Evolutionary conservation across 1,140 invertebrate species (phyloP).

Genomic region (Drosophila grimshawi): DNA sequence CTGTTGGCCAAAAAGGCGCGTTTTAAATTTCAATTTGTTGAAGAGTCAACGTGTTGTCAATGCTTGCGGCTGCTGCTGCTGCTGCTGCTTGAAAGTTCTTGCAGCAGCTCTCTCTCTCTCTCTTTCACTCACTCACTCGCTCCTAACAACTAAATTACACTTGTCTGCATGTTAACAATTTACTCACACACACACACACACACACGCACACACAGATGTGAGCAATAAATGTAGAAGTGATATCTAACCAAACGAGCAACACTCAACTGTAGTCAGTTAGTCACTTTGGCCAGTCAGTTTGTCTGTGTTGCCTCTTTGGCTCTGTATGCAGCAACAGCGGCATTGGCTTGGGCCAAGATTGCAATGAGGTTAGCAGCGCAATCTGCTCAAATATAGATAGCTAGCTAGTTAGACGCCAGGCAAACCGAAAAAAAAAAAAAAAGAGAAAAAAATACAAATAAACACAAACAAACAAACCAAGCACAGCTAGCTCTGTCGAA

Average conservation of each 20-base stretch:
- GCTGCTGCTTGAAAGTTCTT: slow-evolving; percentile 51
- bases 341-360: slow-evolving; percentile 61
- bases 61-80: slow-evolving; percentile 24
- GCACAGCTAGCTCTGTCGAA: slow-evolving; percentile 38
- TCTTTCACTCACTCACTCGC: not conserved
- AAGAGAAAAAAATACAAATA: slow-evolving; percentile 12
- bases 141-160: slow-evolving; percentile 83
- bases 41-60: slow-evolving; percentile 72
- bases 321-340: not conserved
- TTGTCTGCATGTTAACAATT: slow-evolving; percentile 81
- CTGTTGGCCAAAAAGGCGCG: slow-evolving; percentile 66
- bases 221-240: slow-evolving; percentile 59
- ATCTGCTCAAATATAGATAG: slow-evolving; percentile 83
- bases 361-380: slow-evolving; percentile 81
- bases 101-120: slow-evolving; percentile 27
- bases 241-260: slow-evolving; percentile 58
- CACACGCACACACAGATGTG: slow-evolving; percentile 28
- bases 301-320: slow-evolving; percentile 43
- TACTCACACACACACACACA: slow-evolving; percentile 49
- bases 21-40: slow-evolving; percentile 83
- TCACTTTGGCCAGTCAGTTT: slow-evolving; percentile 70
- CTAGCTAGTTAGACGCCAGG: slow-evolving; percentile 76
- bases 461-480: slow-evolving; percentile 37
- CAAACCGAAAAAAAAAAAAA: slow-evolving; percentile 18
- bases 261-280: slow-evolving; percentile 62